These are phyloP conservation scores for Platerodrilus igneus DNA, from an alignment of 2,888 invertebrate genomes.

Conservation along the genomic window DNA sequence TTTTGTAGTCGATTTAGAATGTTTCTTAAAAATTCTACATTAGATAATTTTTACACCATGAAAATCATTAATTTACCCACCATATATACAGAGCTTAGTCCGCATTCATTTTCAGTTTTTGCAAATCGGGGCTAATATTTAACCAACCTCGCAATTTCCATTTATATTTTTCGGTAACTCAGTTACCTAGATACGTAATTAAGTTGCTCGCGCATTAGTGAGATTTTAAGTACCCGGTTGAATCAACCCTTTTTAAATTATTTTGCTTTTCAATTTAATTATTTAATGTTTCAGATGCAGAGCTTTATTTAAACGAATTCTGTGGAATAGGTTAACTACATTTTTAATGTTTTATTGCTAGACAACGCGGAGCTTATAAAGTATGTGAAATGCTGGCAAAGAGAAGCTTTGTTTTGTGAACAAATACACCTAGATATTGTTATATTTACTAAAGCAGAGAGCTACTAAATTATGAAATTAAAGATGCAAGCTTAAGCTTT, in stretches of 20 bases:
- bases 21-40: too few relatives aligned
- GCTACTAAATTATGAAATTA: constrained; percentile 16
- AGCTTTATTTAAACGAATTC: constrained; percentile 19
- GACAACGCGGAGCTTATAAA: constrained; percentile 12
- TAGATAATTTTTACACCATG: too few relatives aligned
- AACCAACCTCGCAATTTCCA: too few relatives aligned
- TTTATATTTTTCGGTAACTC: too few relatives aligned
- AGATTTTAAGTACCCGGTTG: constrained; percentile 13
- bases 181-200: too few relatives aligned
- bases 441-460: constrained; percentile 15
- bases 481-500: constrained; percentile 13
- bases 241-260: constrained; percentile 17
- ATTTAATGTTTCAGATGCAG: constrained; percentile 14
- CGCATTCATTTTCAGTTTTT: too few relatives aligned
- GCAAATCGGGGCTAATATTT: too few relatives aligned
- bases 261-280: constrained; percentile 18
- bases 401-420: constrained; percentile 16
- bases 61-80: too few relatives aligned
- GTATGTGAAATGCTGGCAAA: constrained; percentile 13
- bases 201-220: too few relatives aligned
- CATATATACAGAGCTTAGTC: too few relatives aligned
- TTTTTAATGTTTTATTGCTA: constrained; percentile 11
- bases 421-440: constrained; percentile 15
- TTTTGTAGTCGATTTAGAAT: too few relatives aligned
- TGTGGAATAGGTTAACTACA: constrained; percentile 7